Evolutionary conservation across 2,113 vertebrate genomes (phyloP).

Genomic region (Psittacula cyanocephala): DNA sequence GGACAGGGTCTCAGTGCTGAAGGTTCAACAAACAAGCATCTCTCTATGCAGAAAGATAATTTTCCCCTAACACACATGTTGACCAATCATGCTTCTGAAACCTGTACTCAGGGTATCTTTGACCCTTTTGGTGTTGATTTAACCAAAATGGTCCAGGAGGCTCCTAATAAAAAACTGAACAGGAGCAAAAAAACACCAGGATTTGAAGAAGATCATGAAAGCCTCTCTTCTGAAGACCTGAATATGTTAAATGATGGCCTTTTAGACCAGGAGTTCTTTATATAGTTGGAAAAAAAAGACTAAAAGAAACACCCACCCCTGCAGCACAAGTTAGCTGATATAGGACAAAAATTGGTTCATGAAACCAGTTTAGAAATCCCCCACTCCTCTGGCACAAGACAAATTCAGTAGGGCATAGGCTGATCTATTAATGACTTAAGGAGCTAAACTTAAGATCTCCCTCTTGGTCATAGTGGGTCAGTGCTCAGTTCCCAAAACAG

Average conservation of each 20-base stretch:
- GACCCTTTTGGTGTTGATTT: background rate
- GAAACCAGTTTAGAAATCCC: background rate
- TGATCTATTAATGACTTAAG: background rate
- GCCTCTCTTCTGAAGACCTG: background rate
- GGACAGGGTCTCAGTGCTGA: background rate
- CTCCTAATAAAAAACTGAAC: background rate
- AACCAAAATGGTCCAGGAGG: background rate
- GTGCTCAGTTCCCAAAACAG: background rate
- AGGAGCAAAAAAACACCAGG: background rate
- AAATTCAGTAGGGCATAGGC: background rate
- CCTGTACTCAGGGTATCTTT: background rate
- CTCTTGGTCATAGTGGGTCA: background rate
- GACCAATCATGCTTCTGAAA: background rate
- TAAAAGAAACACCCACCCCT: background rate
- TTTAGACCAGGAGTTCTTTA: slow-evolving; percentile 45
- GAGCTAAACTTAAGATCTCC: background rate
- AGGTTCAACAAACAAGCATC: background rate
- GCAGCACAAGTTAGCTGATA: background rate
- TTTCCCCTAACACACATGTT: background rate
- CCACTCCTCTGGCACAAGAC: background rate
- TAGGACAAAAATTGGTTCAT: background rate
- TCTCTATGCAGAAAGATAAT: background rate
- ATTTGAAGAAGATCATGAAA: background rate
- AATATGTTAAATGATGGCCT: background rate
- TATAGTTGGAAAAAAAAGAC: background rate